Percentiles rank a stretch among this genome's conserved stretches.
These are phyloP conservation scores for Magallana nippona DNA, from an alignment of 2,888 invertebrate species.

Conservation along the genomic window DNA sequence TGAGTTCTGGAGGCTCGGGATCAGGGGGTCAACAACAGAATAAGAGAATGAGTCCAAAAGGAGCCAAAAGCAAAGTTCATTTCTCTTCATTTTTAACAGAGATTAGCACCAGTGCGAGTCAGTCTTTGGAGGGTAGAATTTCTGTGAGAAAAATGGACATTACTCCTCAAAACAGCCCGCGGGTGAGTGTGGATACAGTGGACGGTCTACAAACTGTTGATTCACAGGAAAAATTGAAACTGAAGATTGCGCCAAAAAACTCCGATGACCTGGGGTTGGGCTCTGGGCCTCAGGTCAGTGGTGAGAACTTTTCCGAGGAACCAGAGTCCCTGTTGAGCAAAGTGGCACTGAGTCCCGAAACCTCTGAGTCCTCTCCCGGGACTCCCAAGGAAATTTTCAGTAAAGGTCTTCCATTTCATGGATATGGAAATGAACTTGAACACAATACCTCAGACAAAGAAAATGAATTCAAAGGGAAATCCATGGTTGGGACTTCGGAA, in stretches of 20 bases:
- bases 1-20: constrained; percentile 60
- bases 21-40: constrained; percentile 53
- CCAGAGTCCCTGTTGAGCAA: constrained; percentile 62
- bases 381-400: constrained; percentile 56
- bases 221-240: background rate
- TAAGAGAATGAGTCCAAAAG: constrained; percentile 70
- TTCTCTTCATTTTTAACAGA: constrained; percentile 73
- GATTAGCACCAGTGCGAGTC: constrained; percentile 70
- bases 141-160: constrained; percentile 62
- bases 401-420: constrained; percentile 62
- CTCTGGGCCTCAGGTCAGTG: constrained; percentile 45
- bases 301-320: constrained; percentile 37
- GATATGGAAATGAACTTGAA: constrained; percentile 58
- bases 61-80: constrained; percentile 71
- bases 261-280: constrained; percentile 47
- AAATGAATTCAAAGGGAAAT: constrained; percentile 58
- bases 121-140: constrained; percentile 70
- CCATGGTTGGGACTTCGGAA: constrained; percentile 6
- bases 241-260: constrained; percentile 45
- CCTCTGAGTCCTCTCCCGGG: constrained; percentile 62
- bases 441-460: constrained; percentile 72
- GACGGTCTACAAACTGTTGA: constrained; percentile 41
- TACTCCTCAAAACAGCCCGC: constrained; percentile 62
- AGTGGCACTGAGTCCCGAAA: constrained; percentile 68
- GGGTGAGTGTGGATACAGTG: constrained; percentile 23